A percentile compares a stretch with the other conserved stretches of the same genome.
Evolutionary conservation across 2,113 vertebrate genomes (phyloP).

Genomic region (Origma solitaria): DNA sequence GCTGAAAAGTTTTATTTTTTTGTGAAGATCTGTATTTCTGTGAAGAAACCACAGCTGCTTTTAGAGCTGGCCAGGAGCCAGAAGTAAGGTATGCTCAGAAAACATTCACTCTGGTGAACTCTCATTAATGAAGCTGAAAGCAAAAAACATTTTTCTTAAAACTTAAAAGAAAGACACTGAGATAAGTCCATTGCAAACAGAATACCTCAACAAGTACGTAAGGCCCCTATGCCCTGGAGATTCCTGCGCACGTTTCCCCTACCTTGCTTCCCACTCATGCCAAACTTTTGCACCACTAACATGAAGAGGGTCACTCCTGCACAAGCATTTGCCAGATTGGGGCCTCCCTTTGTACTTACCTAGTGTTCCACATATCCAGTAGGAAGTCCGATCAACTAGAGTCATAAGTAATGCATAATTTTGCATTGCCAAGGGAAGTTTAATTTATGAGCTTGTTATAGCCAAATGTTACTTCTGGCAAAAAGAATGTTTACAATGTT

Average conservation of each 20-base stretch:
- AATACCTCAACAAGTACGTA: not conserved
- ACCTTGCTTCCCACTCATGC: not conserved
- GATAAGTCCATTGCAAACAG: not conserved
- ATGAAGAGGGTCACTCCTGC: not conserved
- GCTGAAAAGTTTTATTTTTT: constrained; percentile 60
- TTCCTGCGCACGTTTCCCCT: not conserved
- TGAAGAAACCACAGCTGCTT: constrained; percentile 44
- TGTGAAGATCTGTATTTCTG: constrained; percentile 54
- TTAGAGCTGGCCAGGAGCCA: constrained; percentile 19
- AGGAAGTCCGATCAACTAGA: not conserved
- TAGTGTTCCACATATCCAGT: not conserved
- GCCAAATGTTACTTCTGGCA: constrained; percentile 10
- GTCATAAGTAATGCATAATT: not conserved
- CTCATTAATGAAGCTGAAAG: constrained; percentile 24
- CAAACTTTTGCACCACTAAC: not conserved
- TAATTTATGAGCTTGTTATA: not conserved
- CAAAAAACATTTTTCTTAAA: not conserved
- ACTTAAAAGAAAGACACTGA: not conserved
- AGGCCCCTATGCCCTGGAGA: not conserved
- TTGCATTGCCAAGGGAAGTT: not conserved
- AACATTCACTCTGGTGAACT: not conserved
- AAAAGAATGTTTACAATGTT: not conserved
- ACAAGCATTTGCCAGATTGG: accelerated
- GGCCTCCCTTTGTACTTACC: not conserved
- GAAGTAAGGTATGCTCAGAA: constrained; percentile 15